These are phyloP conservation scores for Synergus japonicus DNA, from an alignment of 2,888 invertebrate genomes.

Conservation along the genomic window DNA sequence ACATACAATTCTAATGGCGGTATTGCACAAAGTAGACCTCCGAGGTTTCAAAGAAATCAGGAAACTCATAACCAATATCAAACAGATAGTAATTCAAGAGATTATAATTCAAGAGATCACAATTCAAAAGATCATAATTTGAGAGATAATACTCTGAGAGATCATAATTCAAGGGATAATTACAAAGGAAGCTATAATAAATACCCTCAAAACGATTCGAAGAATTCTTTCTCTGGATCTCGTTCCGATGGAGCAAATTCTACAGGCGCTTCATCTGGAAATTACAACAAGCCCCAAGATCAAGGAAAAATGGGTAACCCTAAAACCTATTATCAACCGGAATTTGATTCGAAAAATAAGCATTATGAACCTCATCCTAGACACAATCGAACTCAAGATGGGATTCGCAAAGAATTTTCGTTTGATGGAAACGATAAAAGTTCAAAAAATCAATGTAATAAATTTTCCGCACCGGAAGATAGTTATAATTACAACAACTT, in stretches of 20 bases:
- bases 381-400: constrained; percentile 63
- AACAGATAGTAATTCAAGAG: constrained; percentile 60
- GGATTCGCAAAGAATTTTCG: constrained; percentile 57
- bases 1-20: constrained; percentile 60
- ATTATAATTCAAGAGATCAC: constrained; percentile 58
- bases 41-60: constrained; percentile 81
- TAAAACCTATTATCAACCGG: constrained; percentile 62
- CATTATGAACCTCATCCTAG: constrained; percentile 63
- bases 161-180: background rate
- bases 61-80: constrained; percentile 64
- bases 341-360: constrained; percentile 60
- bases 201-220: constrained; percentile 63
- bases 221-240: constrained; percentile 60
- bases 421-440: constrained; percentile 61
- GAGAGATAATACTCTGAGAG: constrained; percentile 16
- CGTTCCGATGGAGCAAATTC: constrained; percentile 58
- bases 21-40: constrained; percentile 78
- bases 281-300: constrained; percentile 60
- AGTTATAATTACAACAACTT: constrained; percentile 48
- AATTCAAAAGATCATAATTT: constrained; percentile 56
- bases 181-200: constrained; percentile 50
- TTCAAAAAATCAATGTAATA: constrained; percentile 65
- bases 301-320: constrained; percentile 58
- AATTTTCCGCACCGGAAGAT: constrained; percentile 52
- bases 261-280: constrained; percentile 54